Base-by-base conservation (phyloP, 2,888 invertebrate genomes). In the Papilio demoleus region DNA sequence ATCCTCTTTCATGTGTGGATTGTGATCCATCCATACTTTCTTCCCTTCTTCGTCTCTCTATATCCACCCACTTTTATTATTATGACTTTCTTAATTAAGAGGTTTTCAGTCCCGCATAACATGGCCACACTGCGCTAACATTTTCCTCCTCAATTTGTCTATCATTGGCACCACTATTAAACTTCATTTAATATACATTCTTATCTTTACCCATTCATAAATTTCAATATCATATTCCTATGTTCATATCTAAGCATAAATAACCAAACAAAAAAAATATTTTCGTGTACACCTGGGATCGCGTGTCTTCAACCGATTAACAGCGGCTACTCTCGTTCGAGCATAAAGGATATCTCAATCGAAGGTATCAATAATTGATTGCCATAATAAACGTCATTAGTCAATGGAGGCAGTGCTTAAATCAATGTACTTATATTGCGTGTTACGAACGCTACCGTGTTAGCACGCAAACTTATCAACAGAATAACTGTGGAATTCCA, bases 371-470 rank as follows among this genome's bases (percentile, higher is more conserved):
- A 87, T 88, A 88, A 90, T 89, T 88, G 88, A 88, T 89, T 83
- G 87, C 83, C 79, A 81, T 90, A 91, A 91, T 88, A 88, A 86
- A 84, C 82, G 83, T 88, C 85, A 92, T 92, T 92, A 91, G 92
- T 92, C 87, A 87, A 85, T 83, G 81, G 79, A 81, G 79, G 77
- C 75, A 79, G 77, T 81, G 81, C 81, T 88, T 90, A 88, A 89
- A 89, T 91, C 88, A 89, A 74, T 66, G 74, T 74, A 77, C 77
- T 76, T 77, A 77, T 76, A 77, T 88, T 80, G 89, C 89, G 88
- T 89, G 89, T 78, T 76, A 71, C 40, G 70, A 59, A 78, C 73
- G 89, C 89, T 89, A 89, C 89, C 78, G 88, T 89, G 86, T 89
- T 89, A 67, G 79, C 53, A 88, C 88, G 88, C 89, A 78, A 87